These are phyloP conservation scores for Scaptomyza graminum DNA, from an alignment of 1,140 invertebrate genomes.

Conservation along the genomic window DNA sequence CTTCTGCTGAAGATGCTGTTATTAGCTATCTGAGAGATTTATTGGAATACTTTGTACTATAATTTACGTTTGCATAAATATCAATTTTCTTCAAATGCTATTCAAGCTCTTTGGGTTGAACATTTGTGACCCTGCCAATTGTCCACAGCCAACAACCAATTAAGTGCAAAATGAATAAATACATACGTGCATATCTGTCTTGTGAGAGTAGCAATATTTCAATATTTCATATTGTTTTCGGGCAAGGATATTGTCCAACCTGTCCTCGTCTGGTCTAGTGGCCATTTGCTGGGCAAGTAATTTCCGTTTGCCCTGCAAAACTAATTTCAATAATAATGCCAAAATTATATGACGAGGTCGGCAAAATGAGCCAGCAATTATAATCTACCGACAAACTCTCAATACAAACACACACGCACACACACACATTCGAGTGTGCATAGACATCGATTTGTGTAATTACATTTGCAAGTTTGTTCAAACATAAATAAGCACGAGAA, in stretches of 20 bases:
- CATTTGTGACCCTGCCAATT: background rate
- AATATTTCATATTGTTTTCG: conserved; percentile 55
- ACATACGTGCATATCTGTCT: background rate
- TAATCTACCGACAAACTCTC: conserved; percentile 20
- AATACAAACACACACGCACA: background rate
- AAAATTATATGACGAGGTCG: conserved; percentile 42
- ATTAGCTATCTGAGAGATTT: conserved; percentile 53
- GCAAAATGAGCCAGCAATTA: conserved; percentile 42
- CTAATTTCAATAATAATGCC: conserved; percentile 72
- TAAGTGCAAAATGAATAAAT: conserved; percentile 12
- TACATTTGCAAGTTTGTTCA: conserved; percentile 28
- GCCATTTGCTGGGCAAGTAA: conserved; percentile 23
- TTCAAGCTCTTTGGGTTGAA: conserved; percentile 6
- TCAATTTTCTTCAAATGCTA: conserved; percentile 12
- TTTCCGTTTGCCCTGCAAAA: conserved; percentile 34
- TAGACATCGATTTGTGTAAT: conserved; percentile 11
- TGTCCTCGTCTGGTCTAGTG: conserved; percentile 1
- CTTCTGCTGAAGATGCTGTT: background rate
- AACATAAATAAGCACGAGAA: background rate
- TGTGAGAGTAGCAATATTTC: conserved; percentile 16
- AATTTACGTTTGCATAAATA: conserved; percentile 56
- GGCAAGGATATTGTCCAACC: conserved; percentile 24
- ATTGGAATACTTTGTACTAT: conserved; percentile 53
- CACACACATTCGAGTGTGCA: conserved; percentile 10
- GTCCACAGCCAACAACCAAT: conserved; percentile 19